Base-by-base conservation (phyloP, 2,113 vertebrate species). In the Eptesicus fuscus region DNA sequence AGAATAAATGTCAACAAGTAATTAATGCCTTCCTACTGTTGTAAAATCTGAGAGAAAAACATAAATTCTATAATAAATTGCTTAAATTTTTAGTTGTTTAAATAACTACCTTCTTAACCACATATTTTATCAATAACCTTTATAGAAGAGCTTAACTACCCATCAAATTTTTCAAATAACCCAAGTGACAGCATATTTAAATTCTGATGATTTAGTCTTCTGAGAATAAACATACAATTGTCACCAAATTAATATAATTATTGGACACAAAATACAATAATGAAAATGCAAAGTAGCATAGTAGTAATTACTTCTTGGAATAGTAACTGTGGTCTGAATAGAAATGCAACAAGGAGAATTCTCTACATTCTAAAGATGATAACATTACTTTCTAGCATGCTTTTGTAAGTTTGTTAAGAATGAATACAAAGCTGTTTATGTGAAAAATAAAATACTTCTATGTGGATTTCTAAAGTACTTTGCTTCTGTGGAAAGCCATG, bases 191-290 rank as follows among this genome's bases (percentile, higher is more conserved):
- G 14, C 1, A 47, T 69, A 70, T 14, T 1, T 61, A 95, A 22
- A 93, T 88, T 73, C 85, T 84, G 42, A 30, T 76, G 42, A 40
- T 11, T 78, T 30, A 83, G 13, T 93, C 61, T 84, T 82, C 25
- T 65, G 73, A 82, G 78, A 88, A 91, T 84, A 74, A 90, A 93
- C 47, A 93, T 23, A 84, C 17, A 88, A 91, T 85, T 88, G 77
- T 40, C 6, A 53, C 79, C 32, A 93, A 90, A 32, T 63, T 37
- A 96, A 56, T 44, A 23, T 14, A 69, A 40, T 42, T 4, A 3
- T n/a, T 90, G 69, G 61, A 53, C 7, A 35, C 13, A 53, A 96
- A 96, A 90, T 12, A 51, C 40, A 92, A 56, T 71, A 92, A 74
- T 40, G 71, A 90, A 59, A 94, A 71, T 90, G 17, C 1, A 59